Conservation (phyloP, 2,113 vertebrate genomes). For the Lichenostomus cassidix region DNA sequence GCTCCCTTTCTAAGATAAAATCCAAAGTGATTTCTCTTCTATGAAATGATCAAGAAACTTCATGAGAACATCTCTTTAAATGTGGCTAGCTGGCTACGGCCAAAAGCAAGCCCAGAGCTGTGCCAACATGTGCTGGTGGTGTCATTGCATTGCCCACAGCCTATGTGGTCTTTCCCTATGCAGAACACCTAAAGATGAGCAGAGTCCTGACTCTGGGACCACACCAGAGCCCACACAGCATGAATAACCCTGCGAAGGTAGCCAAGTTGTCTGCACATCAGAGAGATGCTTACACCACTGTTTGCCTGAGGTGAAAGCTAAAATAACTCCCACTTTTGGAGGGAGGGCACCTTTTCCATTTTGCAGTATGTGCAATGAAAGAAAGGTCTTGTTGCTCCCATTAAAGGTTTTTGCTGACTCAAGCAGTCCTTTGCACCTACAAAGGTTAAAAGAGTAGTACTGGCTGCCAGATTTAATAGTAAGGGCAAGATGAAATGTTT, state of each 20-base stretch:
- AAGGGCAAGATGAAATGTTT: neutral
- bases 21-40: neutral
- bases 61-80: neutral
- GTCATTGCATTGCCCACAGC: neutral
- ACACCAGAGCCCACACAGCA: neutral
- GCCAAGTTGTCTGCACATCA: neutral
- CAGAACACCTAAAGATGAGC: neutral
- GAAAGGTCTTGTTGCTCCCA: neutral
- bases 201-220: neutral
- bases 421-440: neutral
- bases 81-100: rapidly evolving
- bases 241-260: neutral
- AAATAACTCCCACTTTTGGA: neutral
- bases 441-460: neutral
- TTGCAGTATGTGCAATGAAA: neutral
- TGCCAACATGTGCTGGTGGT: neutral
- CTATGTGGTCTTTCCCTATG: rapidly evolving
- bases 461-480: neutral
- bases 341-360: neutral
- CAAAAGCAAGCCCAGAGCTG: neutral
- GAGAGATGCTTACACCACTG: neutral
- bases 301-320: neutral
- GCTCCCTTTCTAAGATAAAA: neutral
- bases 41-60: neutral
- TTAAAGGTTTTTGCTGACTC: neutral